Base-by-base conservation (phyloP, 2,888 invertebrate species). In the Hemicrepidius hirtus region DNA sequence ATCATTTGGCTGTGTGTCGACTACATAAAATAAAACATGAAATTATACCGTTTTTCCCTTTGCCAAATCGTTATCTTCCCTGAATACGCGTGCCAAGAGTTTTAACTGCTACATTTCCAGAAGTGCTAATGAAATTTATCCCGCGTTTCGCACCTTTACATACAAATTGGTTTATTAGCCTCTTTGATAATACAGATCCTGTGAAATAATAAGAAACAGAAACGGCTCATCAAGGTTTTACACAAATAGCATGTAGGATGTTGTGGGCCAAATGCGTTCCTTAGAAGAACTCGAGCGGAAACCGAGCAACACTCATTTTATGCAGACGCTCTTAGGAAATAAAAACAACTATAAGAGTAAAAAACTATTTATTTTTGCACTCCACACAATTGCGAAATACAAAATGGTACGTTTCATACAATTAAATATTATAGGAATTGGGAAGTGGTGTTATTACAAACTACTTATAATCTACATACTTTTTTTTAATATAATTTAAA, bases 81-180 rank as follows among this genome's bases (percentile, higher is more conserved):
- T 65, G 72, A 71, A 75, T 69, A 75, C 75, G 77, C 83, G 83
- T 83, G 83, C 82, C 80, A 77, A 74, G 83, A 74, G 77, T 83
- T 77, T 78, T 80, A 81, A 83, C 78, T 77, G 80, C 78, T 63
- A 76, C 77, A 80, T 81, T 81, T 78, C 60, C 75, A 75, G 73
- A 78, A 79, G 80, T 80, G 81, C 81, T 81, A 82, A 82, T 82
- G 82, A 82, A 82, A 82, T 83, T 81, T 81, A 82, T 83, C 80
- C 79, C 72, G 69, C 74, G 78, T 80, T 79, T 80, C 79, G 75
- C 77, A 80, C 80, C 82, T 83, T 82, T 84, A 82, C 84, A 84
- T 84, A 83, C 81, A 84, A 83, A 84, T 84, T 79, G 82, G 82
- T 78, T 80, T 80, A 82, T 82, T 80, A 80, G 78, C 64, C 75